Evolutionary conservation across 2,888 invertebrate species (phyloP).

Genomic region (Ptychoptera albimana): DNA sequence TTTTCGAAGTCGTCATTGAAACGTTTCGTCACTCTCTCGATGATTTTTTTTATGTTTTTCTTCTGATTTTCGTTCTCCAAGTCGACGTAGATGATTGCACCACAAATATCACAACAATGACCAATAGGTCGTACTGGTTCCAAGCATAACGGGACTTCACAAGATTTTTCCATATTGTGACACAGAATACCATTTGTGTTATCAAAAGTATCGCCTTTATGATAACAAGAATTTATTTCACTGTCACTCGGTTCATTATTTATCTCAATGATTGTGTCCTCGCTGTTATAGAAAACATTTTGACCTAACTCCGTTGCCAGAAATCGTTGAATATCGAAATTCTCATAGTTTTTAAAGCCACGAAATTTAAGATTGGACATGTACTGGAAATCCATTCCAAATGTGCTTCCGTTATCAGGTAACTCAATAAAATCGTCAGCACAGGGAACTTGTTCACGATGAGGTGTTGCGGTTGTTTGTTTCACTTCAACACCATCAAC

Average conservation of each 20-base stretch:
- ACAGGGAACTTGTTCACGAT: conserved; percentile 4
- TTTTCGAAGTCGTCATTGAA: neutral
- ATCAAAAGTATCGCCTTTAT: no score
- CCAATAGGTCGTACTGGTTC: conserved; percentile 22
- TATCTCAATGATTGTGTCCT: no score
- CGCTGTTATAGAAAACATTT: no score
- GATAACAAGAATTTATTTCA: no score
- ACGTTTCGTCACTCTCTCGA: neutral
- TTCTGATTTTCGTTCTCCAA: neutral
- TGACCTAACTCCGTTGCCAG: neutral
- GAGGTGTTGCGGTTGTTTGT: neutral
- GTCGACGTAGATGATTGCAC: conserved; percentile 15
- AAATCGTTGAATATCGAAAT: conserved; percentile 1
- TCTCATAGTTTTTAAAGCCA: neutral
- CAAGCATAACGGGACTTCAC: conserved; percentile 22
- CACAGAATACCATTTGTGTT: conserved; percentile 13
- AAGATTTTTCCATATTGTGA: conserved; percentile 17
- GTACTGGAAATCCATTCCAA: neutral
- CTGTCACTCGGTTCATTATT: no score
- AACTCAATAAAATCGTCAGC: conserved; percentile 3
- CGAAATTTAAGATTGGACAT: neutral
- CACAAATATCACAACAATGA: conserved; percentile 26
- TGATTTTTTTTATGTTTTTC: neutral
- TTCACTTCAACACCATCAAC: neutral
- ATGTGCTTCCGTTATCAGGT: neutral